A percentile compares a stretch with the other conserved stretches of the same genome.
Evolutionary conservation across 2,888 invertebrate genomes (phyloP).

Genomic region (Melipona beecheii): DNA sequence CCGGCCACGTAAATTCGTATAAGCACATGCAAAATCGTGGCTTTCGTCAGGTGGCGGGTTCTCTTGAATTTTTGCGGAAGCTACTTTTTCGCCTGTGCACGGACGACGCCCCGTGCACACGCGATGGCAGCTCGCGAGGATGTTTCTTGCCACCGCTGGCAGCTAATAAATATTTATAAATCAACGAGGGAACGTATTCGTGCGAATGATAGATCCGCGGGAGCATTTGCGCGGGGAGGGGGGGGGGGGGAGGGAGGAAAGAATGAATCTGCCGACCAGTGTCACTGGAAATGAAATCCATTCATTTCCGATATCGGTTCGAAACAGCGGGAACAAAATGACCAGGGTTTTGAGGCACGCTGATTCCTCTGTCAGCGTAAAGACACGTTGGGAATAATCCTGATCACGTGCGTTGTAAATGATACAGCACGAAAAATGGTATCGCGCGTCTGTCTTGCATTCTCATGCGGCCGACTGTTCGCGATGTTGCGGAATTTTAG

Average conservation of each 20-base stretch:
- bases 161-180: conserved; percentile 70
- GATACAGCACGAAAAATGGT: neutral
- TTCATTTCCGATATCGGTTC: conserved; percentile 48
- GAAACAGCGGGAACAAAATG: conserved; percentile 15
- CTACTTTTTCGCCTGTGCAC: conserved; percentile 3
- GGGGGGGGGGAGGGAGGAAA: neutral
- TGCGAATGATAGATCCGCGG: conserved; percentile 28
- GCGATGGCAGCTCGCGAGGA: conserved; percentile 9
- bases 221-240: neutral
- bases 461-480: neutral
- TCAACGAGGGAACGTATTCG: conserved; percentile 37
- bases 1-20: neutral
- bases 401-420: conserved; percentile 1
- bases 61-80: conserved; percentile 37
- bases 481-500: neutral
- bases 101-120: no score
- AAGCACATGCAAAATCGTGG: neutral
- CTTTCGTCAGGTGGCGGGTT: neutral
- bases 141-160: conserved; percentile 41
- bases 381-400: neutral
- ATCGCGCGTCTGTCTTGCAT: neutral
- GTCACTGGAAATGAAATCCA: conserved; percentile 49
- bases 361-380: neutral
- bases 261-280: conserved; percentile 37
- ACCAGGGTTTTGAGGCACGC: neutral